A percentile compares a stretch with the other conserved stretches of the same genome.
phyloP scores from a whole-genome alignment of 2,888 invertebrate species.

The Griposia aprilina region DNA sequence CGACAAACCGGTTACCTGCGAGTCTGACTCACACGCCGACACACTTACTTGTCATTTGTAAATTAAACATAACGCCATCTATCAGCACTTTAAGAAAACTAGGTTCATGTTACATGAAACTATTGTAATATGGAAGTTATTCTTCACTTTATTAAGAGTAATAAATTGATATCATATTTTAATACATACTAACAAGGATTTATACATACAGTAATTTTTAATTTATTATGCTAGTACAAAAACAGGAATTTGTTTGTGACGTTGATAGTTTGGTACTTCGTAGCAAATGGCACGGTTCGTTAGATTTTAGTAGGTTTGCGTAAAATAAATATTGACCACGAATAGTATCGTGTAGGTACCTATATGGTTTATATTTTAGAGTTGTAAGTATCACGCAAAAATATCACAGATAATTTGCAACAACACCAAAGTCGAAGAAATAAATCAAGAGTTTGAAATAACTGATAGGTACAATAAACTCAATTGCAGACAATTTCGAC shows the following conservation, averaged over 20 bases:
- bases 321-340: slow-evolving; percentile 30
- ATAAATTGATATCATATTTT: slow-evolving; percentile 30
- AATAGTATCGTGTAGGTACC: background rate
- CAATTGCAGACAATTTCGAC: slow-evolving; percentile 25
- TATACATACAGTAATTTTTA: slow-evolving; percentile 22
- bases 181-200: slow-evolving; percentile 24
- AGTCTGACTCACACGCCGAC: slow-evolving; percentile 53
- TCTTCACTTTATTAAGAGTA: background rate
- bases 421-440: background rate
- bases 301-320: slow-evolving; percentile 15
- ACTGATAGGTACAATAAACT: slow-evolving; percentile 19
- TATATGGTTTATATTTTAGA: background rate
- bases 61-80: slow-evolving; percentile 57
- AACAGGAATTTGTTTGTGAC: slow-evolving; percentile 50
- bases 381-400: background rate
- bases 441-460: slow-evolving; percentile 26
- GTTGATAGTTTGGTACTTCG: slow-evolving; percentile 49
- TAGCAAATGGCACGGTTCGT: slow-evolving; percentile 65
- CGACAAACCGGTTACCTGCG: slow-evolving; percentile 47
- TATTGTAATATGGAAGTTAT: background rate
- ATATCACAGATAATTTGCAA: background rate
- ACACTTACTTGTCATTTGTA: slow-evolving; percentile 31
- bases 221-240: slow-evolving; percentile 13
- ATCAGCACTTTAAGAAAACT: slow-evolving; percentile 18
- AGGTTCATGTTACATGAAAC: background rate